Conservation (phyloP, 2,888 invertebrate species). For the Parnassius smintheus region DNA sequence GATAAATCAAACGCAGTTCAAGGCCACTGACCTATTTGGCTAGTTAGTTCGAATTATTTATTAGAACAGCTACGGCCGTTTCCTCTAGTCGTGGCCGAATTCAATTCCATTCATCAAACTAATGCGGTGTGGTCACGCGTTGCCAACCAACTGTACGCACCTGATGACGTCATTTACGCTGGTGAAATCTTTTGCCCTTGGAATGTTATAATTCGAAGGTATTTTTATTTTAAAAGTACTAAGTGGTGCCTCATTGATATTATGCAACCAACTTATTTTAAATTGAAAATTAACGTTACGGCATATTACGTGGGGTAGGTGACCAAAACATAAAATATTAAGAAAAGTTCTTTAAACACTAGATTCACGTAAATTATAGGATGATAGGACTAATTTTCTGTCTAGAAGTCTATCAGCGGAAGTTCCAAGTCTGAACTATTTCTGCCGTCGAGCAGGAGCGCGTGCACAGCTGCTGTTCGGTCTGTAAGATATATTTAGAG, state of each 20-base stretch:
- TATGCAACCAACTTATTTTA: too few relatives aligned
- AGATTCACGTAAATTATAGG: too few relatives aligned
- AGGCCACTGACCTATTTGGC: slow-evolving; percentile 27
- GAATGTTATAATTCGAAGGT: not conserved
- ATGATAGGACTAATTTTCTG: too few relatives aligned
- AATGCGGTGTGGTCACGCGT: slow-evolving; percentile 69
- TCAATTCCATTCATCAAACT: slow-evolving; percentile 72
- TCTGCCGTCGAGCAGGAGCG: too few relatives aligned
- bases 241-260: not conserved
- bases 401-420: too few relatives aligned
- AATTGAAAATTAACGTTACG: too few relatives aligned
- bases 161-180: slow-evolving; percentile 22
- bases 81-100: slow-evolving; percentile 53
- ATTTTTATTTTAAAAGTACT: not conserved
- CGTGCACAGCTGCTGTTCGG: too few relatives aligned
- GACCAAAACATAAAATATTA: too few relatives aligned
- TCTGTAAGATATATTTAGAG: too few relatives aligned
- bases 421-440: too few relatives aligned
- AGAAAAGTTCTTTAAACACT: too few relatives aligned
- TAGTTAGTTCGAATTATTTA: slow-evolving; percentile 64
- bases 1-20: slow-evolving; percentile 27
- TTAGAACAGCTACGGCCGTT: slow-evolving; percentile 51
- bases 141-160: slow-evolving; percentile 5
- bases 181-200: slow-evolving; percentile 8
- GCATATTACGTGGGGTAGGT: too few relatives aligned